Evolutionary conservation across 1,140 invertebrate genomes (phyloP), one percentile per base, ranked within the genome.

Genomic region (Drosophila ercepeae): DNA sequence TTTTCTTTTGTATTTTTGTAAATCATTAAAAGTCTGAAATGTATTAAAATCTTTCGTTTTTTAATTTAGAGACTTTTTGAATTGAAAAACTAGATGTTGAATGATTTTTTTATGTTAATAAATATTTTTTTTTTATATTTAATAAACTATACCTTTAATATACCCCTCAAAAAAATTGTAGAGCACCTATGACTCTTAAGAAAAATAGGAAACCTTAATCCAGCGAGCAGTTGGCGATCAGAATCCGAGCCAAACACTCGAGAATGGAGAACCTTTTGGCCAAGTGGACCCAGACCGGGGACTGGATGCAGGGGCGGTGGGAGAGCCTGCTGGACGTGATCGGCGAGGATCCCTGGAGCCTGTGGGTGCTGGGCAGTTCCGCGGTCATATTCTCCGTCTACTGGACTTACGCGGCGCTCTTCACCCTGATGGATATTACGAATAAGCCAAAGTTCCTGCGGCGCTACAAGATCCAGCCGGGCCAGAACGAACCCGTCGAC

Each of bases 381-480:
- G 46, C 91, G n/a, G 68, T 92, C 16, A 94, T 94, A 0, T 93
- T 94, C 36, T 64, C 92, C 0, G 93, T 96, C 2, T 97, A 96
- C 86, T 97, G 96, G 95, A 36, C 93, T 0, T 92, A 95, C 77
- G 96, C 96, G 1, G 92, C 92, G 0, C 92, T 96, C 39, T 96
- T 96, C 74, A 95, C 94, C 0, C 42, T 96, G 16, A 91, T 97
- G 70, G 96, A 97, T 79, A 55, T 96, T 4, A 95, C 95, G 1
- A 95, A 95, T 63, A 93, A 93, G 61, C 96, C 96, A 3, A 91
- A 91, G 1, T 93, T 93, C 59, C 73, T 97, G 21, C 92, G 95
- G 7, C 93, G 93, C 49, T 97, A 97, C 89, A 97, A 97, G 92
- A 95, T 96, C 61, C 96, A 97, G 78, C 95, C 95, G 2, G 95